Evolutionary conservation across 2,888 invertebrate genomes (phyloP).

Genomic region (Cephus sareptanus): DNA sequence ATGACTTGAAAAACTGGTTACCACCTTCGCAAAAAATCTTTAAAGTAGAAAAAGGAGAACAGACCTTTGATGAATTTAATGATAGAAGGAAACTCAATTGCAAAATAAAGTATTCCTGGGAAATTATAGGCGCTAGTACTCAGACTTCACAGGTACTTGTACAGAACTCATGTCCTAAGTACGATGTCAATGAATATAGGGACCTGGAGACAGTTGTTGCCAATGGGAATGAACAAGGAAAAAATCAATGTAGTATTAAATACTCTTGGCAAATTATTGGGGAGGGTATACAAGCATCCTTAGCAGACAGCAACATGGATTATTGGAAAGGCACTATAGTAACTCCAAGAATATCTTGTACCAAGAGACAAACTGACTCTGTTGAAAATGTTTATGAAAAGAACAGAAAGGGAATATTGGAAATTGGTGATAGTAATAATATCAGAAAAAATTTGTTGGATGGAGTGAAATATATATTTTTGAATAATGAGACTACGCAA

Average conservation of each 20-base stretch:
- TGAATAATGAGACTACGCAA: constrained; percentile 39
- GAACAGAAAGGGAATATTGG: background rate
- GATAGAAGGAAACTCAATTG: constrained; percentile 28
- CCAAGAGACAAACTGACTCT: background rate
- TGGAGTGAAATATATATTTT: constrained; percentile 24
- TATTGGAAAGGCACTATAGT: constrained; percentile 35
- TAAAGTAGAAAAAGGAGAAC: background rate
- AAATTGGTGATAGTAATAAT: background rate
- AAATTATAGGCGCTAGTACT: constrained; percentile 44
- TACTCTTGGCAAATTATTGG: constrained; percentile 53
- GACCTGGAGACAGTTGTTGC: no score
- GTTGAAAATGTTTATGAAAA: background rate
- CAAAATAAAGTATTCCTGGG: constrained; percentile 50
- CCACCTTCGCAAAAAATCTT: constrained; percentile 31
- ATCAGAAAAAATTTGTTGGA: background rate
- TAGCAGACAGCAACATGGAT: constrained; percentile 24
- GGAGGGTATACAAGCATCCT: constrained; percentile 37
- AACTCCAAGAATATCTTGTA: constrained; percentile 12
- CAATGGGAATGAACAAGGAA: background rate
- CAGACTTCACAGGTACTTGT: constrained; percentile 45
- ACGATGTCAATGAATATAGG: background rate
- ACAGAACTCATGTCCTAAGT: constrained; percentile 1
- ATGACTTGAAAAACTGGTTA: constrained; percentile 34
- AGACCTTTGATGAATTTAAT: background rate
- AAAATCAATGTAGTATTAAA: constrained; percentile 34